Evolutionary conservation across 2,797 vertebrate species (phyloP), one percentile per base, ranked within the genome.

Genomic region (Urophycis tenuis): DNA sequence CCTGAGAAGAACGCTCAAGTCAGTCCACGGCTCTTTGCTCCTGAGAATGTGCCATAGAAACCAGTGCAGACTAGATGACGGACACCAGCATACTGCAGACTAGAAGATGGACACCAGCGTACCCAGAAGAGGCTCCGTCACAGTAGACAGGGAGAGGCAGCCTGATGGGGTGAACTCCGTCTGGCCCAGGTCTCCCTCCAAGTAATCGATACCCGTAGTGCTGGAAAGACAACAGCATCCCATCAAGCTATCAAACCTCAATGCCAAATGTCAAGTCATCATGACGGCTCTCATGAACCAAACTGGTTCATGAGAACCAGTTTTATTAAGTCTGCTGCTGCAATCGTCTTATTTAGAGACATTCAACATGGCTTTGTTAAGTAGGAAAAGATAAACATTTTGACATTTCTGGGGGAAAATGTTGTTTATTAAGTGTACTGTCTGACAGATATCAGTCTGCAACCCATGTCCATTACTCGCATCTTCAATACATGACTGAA

Each of bases 141-240:
- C 75, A 0, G 86, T 93, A 32, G 90, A 87, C 73, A 99, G 75
- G 17, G 96, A 97, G 77, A 99, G 85, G 6, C 96, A 98, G 1
- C 97, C 97, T 0, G 96, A 91, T 0, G 97, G 97, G 0, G 96
- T 99, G 83, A 99, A 97, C 80, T 99, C 98, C 0, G 96, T 95
- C 81, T 99, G 97, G n/a, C 97, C 97, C 0, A 98, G 88, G 83
- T 99, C 98, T 76, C 95, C 96, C 41, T 99, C 98, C 92, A 99
- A 76, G 80, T 97, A 99, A 35, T 97, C 96, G 2, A 99, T 86
- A 0, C 91, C 91, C 4, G 94, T 87, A 49, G 97, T 93, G 83
- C 98, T 96, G 14, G 53, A 79, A 25, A 85, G 22, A 81, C n/a
- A 83, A 3, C 85, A 11, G 81, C 3, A 78, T 2, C 74, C 32